Conservation (phyloP, 2,797 vertebrate genomes). For the Micromesistius poutassou region DNA sequence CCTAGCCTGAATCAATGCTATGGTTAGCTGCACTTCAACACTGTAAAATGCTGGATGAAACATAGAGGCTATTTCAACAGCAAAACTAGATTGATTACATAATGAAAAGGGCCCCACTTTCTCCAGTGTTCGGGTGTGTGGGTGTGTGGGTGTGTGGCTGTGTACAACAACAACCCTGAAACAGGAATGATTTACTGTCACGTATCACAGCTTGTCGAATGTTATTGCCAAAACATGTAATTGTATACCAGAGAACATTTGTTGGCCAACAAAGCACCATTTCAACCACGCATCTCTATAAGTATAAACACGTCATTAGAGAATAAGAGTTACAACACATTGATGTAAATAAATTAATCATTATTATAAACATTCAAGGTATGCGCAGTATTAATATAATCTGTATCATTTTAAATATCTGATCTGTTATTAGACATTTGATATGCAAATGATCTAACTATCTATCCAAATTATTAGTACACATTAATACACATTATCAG, state of each 20-base stretch:
- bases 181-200: not conserved
- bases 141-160: not conserved
- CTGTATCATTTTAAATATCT: too few species aligned
- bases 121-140: not conserved
- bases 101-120: not conserved
- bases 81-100: not conserved
- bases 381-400: too few species aligned
- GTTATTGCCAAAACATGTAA: not conserved
- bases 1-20: constrained; percentile 20
- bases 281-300: not conserved
- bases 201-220: not conserved
- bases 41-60: not conserved
- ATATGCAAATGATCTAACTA: not conserved
- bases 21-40: not conserved
- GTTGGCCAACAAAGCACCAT: not conserved
- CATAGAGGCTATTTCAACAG: too few species aligned
- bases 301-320: not conserved
- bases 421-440: too few species aligned
- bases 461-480: too few species aligned
- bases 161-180: not conserved
- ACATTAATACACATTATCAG: too few species aligned
- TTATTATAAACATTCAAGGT: not conserved
- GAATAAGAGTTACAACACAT: not conserved
- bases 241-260: not conserved
- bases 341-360: not conserved